Evolutionary conservation across 2,888 invertebrate species (phyloP), one percentile per base, ranked within the genome.

Genomic region (Bellardia pandia): DNA sequence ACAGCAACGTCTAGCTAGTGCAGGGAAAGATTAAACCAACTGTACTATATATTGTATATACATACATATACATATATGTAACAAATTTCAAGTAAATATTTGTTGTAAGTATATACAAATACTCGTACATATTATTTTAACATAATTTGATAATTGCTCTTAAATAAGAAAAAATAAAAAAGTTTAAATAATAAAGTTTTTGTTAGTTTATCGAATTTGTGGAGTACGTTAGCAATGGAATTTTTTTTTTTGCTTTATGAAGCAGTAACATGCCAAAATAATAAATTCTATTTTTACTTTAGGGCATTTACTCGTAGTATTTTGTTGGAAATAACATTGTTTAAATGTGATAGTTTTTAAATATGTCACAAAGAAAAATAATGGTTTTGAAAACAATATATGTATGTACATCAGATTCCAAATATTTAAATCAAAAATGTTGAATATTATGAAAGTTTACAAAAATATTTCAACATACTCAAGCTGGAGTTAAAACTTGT

Each of bases 71-170:
- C n/a, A 2, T 40, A 23, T 51, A 62, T 37, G n/a, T 11, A 79
- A 60, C 23, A 82, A 82, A 75, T 74, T 66, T 58, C 30, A 58
- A 75, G 68, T 75, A 75, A 76, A 62, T 76, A 76, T 82, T 82
- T 82, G 68, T 60, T 71, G 14, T 45, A 42, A 42, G 7, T 58
- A 58, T 56, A 23, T 23, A 23, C 23, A 23, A 23, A 23, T n/a
- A n/a, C 23, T 16, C 16, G 2, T 58, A 9, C 7, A 11, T 23
- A 23, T 71, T 13, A 23, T n/a, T n/a, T 60, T 56, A 5, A 8
- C 48, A 68, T 68, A 75, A 75, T 81, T 81, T 75, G 56, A 66
- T 81, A 81, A 81, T 81, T 81, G 74, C 66, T 75, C 13, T 37
- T 23, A 66, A 74, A 48, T 74, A 51, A 58, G 37, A 64, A 11